Evolutionary conservation across 2,797 vertebrate species (phyloP).

Genomic region (Epinephelus awoara): DNA sequence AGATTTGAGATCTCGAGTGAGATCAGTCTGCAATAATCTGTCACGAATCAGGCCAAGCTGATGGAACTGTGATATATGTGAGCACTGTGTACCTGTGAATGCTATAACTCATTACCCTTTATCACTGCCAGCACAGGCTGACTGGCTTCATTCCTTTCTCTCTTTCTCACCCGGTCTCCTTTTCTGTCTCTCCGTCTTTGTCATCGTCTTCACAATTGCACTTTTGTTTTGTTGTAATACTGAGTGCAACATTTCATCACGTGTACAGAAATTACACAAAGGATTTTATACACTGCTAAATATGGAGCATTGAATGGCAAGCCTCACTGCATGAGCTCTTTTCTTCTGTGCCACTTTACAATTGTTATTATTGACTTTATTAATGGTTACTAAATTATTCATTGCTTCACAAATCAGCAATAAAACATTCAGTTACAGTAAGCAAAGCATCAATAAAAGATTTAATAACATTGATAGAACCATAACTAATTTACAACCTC

Average conservation of each 20-base stretch:
- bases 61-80: constrained; percentile 73
- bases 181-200: constrained; percentile 42
- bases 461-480: not conserved
- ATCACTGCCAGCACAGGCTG: constrained; percentile 68
- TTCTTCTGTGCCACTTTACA: not conserved
- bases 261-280: not conserved
- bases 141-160: constrained; percentile 40
- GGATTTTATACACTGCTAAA: not conserved
- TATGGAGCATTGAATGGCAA: not conserved
- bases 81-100: constrained; percentile 81
- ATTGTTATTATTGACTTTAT: not conserved
- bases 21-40: constrained; percentile 56
- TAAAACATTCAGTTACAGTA: constrained; percentile 2
- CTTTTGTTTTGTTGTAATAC: constrained; percentile 14
- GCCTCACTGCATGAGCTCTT: not conserved
- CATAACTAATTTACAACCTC: not conserved
- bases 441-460: not conserved
- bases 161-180: constrained; percentile 15
- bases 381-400: not conserved
- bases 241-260: constrained; percentile 10
- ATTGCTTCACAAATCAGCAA: not conserved
- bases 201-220: constrained; percentile 34
- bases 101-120: constrained; percentile 76
- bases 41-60: constrained; percentile 66
- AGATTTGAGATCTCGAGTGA: constrained; percentile 53